These are phyloP conservation scores for Anthoptus insignis DNA, from an alignment of 2,888 invertebrate genomes.

Conservation along the genomic window DNA sequence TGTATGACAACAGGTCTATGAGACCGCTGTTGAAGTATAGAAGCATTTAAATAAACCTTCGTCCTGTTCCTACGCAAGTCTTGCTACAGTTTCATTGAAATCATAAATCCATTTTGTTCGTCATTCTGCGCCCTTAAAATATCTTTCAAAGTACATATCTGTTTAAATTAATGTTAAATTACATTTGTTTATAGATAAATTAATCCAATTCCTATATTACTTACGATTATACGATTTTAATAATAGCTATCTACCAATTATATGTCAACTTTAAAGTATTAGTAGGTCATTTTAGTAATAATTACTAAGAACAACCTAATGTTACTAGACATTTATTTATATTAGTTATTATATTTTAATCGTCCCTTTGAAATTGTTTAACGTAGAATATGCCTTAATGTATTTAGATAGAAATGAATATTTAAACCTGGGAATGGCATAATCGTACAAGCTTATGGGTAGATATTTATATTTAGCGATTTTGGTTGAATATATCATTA, in stretches of 20 bases:
- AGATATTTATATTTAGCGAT: conserved; percentile 17
- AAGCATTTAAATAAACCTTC: conserved; percentile 52
- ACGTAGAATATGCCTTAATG: conserved; percentile 38
- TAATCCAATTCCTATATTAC: conserved; percentile 49
- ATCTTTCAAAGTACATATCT: conserved; percentile 79
- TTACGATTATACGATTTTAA: conserved; percentile 50
- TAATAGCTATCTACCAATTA: conserved; percentile 47
- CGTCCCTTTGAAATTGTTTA: conserved; percentile 32
- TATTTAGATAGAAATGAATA: conserved; percentile 23
- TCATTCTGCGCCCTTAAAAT: conserved; percentile 47
- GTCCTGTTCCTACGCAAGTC: conserved; percentile 49
- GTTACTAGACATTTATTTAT: no score
- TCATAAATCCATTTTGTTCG: conserved; percentile 20
- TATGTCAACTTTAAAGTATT: conserved; percentile 72
- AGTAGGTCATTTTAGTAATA: conserved; percentile 67
- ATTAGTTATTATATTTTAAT: no score
- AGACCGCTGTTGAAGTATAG: conserved; percentile 64
- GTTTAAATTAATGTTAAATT: conserved; percentile 72
- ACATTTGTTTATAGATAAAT: conserved; percentile 56
- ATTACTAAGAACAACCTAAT: conserved; percentile 13
- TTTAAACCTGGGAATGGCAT: conserved; percentile 16
- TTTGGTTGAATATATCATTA: conserved; percentile 30
- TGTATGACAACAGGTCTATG: conserved; percentile 69
- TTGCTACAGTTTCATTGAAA: conserved; percentile 1
- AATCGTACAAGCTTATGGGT: conserved; percentile 17